Percentiles rank a stretch among this genome's conserved stretches.
Conservation (phyloP, 2,797 vertebrate genomes). For the Avahi laniger region DNA sequence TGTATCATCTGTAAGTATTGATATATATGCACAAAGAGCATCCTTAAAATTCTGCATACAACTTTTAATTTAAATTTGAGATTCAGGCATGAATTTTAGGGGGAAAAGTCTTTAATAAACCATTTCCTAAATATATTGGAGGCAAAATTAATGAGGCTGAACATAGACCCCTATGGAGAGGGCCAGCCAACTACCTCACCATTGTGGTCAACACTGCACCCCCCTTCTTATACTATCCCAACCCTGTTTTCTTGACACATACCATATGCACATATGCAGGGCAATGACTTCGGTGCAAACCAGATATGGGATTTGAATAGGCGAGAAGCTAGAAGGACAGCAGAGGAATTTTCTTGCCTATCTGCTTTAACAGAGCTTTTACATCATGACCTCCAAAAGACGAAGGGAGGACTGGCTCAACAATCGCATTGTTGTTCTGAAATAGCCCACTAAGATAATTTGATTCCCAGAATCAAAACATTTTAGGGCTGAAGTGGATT, state of each 20-base stretch:
- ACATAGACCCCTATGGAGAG: not conserved
- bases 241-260: slow-evolving; percentile 3
- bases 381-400: slow-evolving; percentile 40
- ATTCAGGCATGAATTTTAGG: not conserved
- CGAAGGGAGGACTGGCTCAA: slow-evolving; percentile 1
- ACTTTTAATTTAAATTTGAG: slow-evolving; percentile 44
- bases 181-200: not conserved
- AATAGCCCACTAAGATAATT: slow-evolving; percentile 23
- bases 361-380: slow-evolving; percentile 20
- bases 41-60: not conserved
- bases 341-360: not conserved
- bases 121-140: slow-evolving; percentile 18
- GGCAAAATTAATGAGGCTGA: slow-evolving; percentile 27
- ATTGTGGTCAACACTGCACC: not conserved
- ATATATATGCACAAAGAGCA: not conserved
- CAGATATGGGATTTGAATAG: not conserved
- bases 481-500: not conserved
- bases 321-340: not conserved
- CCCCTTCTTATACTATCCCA: not conserved
- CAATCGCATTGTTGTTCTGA: slow-evolving; percentile 33
- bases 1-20: not conserved
- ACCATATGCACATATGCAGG: not conserved
- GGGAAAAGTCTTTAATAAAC: not conserved
- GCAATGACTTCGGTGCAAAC: not conserved
- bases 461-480: slow-evolving; percentile 32